Evolutionary conservation across 2,888 invertebrate species (phyloP), one percentile per base, ranked within the genome.

Genomic region (Euzetes globulus): DNA sequence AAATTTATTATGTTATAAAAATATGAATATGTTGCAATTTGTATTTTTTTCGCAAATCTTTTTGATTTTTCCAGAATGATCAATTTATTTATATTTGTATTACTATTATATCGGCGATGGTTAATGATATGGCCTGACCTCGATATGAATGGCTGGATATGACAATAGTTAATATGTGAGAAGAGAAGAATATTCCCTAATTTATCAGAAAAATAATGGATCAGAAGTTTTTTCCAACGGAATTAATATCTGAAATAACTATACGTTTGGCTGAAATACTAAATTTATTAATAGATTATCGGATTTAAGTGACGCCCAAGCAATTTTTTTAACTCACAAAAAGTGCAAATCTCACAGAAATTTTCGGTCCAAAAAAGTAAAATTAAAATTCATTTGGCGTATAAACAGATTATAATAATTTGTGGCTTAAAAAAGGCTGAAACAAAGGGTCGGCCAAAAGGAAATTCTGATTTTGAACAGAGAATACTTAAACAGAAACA

Each of bases 51-150:
- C 7, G 11, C 41, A 41, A 41, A 41, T 41, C 41, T 41, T 11
- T 41, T 41, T 41, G 9, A 9, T 41, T 41, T 41, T 41, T 41
- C 1, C 41, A 41, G 6, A 41, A 13, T 41, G 1, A 41, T 41
- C 41, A 1, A 41, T 41, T 41, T 41, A 41, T 11, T 41, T 9
- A 9, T 41, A 41, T 41, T 41, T 41, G 41, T 41, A 41, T 41
- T 41, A 41, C 11, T 33, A 33, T 33, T 33, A 47, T 50, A 19
- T 50, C 50, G 19, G 19, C 19, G 6, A 13, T 25, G n/a, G 25
- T 55, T 55, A 55, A 55, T 55, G 55, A 55, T 25, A 7, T 55
- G 55, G 25, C 55, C 55, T 55, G 55, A 55, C 55, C 55, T 55
- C 19, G 55, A 55, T 55, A 55, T 55, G 50, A 50, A 50, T 50